Percentiles rank a stretch among this genome's conserved stretches.
Conservation (phyloP, 2,888 invertebrate species). For the Melanotus villosus region DNA sequence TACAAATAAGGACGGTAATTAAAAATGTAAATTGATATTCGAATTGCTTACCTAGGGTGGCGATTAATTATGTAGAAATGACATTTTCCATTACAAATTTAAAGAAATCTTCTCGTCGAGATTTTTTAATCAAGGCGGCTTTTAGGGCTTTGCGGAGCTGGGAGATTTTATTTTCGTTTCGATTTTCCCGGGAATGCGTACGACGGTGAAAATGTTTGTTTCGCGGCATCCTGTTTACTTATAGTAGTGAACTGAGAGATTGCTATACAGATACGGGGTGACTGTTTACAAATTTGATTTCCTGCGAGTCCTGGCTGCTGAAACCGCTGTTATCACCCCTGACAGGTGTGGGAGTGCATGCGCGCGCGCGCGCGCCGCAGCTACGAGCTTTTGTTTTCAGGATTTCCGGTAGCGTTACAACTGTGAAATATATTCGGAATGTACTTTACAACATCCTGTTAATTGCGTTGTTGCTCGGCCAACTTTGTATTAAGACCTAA, state of each 20-base stretch:
- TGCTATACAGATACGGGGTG: slow-evolving; percentile 35
- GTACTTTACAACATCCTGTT: slow-evolving; percentile 58
- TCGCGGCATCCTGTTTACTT: slow-evolving; percentile 29
- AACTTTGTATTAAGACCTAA: slow-evolving; percentile 55
- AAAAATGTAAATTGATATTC: slow-evolving; percentile 42
- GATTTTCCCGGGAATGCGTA: not conserved
- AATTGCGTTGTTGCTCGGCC: slow-evolving; percentile 59
- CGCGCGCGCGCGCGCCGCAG: slow-evolving; percentile 29
- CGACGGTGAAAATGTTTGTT: slow-evolving; percentile 22
- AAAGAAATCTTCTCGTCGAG: not conserved
- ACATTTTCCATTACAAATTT: slow-evolving; percentile 14
- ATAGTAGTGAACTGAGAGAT: slow-evolving; percentile 35
- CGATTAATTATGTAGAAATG: slow-evolving; percentile 28
- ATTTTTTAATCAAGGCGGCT: slow-evolving; percentile 3
- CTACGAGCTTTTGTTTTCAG: slow-evolving; percentile 44
- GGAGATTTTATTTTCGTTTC: not conserved
- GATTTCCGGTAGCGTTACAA: slow-evolving; percentile 46
- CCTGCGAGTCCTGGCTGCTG: slow-evolving; percentile 37
- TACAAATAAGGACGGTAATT: slow-evolving; percentile 32
- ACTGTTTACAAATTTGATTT: slow-evolving; percentile 48
- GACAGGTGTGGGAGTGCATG: slow-evolving; percentile 40
- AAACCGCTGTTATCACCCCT: slow-evolving; percentile 40
- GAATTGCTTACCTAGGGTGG: slow-evolving; percentile 26
- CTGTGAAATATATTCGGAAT: slow-evolving; percentile 50
- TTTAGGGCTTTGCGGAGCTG: not conserved